These are phyloP conservation scores for Axis porcinus DNA, from an alignment of 2,113 vertebrate species.

Conservation along the genomic window DNA sequence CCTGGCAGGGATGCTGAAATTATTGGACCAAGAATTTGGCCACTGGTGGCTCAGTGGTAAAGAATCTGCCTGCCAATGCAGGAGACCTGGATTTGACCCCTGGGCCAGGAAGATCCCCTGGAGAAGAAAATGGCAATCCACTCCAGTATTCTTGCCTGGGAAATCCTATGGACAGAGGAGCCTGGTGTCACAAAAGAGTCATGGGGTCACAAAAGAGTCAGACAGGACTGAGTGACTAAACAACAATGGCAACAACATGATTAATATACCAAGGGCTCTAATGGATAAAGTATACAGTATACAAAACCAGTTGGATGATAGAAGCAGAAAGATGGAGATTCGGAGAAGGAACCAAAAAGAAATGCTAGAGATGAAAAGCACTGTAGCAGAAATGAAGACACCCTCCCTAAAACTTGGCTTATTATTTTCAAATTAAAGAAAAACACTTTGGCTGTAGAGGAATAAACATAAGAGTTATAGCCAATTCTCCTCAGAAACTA, in stretches of 20 bases:
- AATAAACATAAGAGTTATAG: background rate
- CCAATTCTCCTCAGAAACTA: background rate
- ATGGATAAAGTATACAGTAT: background rate
- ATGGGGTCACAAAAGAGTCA: background rate
- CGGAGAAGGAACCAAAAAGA: background rate
- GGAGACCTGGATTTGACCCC: background rate
- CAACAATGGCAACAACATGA: background rate
- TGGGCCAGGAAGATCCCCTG: background rate
- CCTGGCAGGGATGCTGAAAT: background rate
- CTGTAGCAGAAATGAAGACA: background rate
- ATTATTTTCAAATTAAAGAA: background rate
- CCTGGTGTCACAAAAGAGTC: background rate
- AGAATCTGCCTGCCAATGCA: background rate
- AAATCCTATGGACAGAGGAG: background rate
- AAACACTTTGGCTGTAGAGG: background rate
- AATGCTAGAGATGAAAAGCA: background rate
- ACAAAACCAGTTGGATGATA: background rate
- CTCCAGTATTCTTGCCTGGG: background rate
- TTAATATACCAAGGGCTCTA: background rate
- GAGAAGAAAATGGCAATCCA: background rate
- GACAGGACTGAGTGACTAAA: rapidly evolving
- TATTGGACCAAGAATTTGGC: background rate
- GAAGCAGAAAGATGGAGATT: background rate
- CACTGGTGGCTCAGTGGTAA: background rate
- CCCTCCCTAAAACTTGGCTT: background rate